Evolutionary conservation across 2,113 vertebrate genomes (phyloP), one percentile per base, ranked within the genome.

Genomic region (Microtus richardsoni): DNA sequence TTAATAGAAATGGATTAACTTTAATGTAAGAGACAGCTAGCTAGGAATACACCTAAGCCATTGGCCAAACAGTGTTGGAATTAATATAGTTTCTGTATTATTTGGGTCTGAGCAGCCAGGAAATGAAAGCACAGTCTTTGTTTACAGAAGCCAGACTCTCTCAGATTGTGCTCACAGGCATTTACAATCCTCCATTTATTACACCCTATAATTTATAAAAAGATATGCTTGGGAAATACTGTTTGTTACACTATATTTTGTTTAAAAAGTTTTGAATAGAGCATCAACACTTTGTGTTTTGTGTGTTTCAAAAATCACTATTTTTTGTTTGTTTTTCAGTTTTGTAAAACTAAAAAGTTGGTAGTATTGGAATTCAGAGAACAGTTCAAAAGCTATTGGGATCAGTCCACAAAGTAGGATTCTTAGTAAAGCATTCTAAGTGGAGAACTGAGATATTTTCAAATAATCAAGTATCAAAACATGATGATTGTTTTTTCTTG

Each of bases 381-480:
- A 17, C 44, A 88, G 28, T 77, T 75, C 80, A 44, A 14, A 70
- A 11, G 11, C 17, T 68, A 83, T 75, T 84, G 10, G 26, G 33
- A 33, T 7, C 24, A 60, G 17, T 87, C 5, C 33, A n/a, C 60
- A 33, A 41, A 60, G 12, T 3, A 62, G 68, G 68, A 71, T 87
- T 49, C 17, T 95, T 28, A 44, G 36, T 3, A 39, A 92, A 88
- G 14, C 30, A 73, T 19, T 91, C 3, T 66, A 80, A 95, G 17
- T 75, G 62, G 11, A 88, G 62, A 9, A n/a, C 66, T 62, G 68
- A 86, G 77, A 89, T n/a, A 64, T 39, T 90, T 91, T 44, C 33
- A 84, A n/a, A 87, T 95, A 70, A 16, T 94, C 82, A 66, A 7
- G 64, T 47, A 88, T 54, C 19, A 13, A 92, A 71, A 91, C 19